These are phyloP conservation scores for Cyphomyrmex costatus DNA, from an alignment of 1,140 invertebrate genomes.

Conservation along the genomic window DNA sequence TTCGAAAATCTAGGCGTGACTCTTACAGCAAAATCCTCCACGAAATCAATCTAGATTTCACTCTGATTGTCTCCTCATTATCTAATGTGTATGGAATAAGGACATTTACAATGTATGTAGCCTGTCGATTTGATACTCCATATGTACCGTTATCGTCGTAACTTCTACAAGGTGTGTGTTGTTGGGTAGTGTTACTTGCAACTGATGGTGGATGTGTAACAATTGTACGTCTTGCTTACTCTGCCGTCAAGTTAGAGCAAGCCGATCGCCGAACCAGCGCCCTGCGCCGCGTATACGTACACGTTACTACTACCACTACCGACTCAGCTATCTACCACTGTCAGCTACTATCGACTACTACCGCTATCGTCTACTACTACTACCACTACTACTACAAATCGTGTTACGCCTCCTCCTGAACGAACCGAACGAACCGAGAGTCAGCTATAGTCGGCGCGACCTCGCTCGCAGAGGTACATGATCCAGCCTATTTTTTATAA, in stretches of 20 bases:
- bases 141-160: neutral
- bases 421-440: slow-evolving; percentile 82
- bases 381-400: slow-evolving; percentile 83
- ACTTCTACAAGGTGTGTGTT: slow-evolving; percentile 48
- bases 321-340: slow-evolving; percentile 84
- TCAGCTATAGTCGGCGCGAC: slow-evolving; percentile 84
- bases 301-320: slow-evolving; percentile 83
- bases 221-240: slow-evolving; percentile 83
- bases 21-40: neutral
- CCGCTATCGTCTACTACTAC: slow-evolving; percentile 78
- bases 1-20: slow-evolving; percentile 15
- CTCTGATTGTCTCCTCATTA: slow-evolving; percentile 4
- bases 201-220: slow-evolving; percentile 80
- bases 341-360: slow-evolving; percentile 85
- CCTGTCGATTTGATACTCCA: neutral
- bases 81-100: neutral
- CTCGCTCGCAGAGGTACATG: slow-evolving; percentile 83
- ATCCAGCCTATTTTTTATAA: slow-evolving; percentile 74
- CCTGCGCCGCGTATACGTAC: slow-evolving; percentile 86
- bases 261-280: slow-evolving; percentile 85
- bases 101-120: neutral
- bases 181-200: slow-evolving; percentile 63
- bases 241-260: slow-evolving; percentile 86
- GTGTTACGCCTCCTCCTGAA: slow-evolving; percentile 85
- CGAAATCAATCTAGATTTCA: neutral